These are phyloP conservation scores for Falcaria lacertinaria DNA, from an alignment of 2,888 invertebrate species.

Conservation along the genomic window DNA sequence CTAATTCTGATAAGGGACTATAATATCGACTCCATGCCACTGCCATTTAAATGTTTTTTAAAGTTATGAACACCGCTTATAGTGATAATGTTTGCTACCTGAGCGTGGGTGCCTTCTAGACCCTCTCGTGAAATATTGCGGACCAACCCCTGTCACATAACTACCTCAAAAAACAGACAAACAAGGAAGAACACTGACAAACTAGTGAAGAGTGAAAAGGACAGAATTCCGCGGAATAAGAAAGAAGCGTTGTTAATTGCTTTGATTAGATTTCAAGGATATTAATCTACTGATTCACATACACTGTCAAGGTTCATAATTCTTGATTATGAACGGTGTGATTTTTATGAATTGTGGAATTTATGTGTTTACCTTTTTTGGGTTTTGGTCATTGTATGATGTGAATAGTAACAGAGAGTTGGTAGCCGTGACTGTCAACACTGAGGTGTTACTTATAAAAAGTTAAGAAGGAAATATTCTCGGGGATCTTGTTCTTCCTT, in stretches of 20 bases:
- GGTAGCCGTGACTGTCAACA: conserved; percentile 67
- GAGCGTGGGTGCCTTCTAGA: conserved; percentile 69
- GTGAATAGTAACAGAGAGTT: conserved; percentile 50
- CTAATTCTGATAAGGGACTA: no score
- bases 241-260: conserved; percentile 71
- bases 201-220: conserved; percentile 24
- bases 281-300: conserved; percentile 75
- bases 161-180: conserved; percentile 48
- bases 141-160: conserved; percentile 74
- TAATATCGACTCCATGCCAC: conserved; percentile 28
- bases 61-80: conserved; percentile 62
- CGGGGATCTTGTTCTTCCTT: conserved; percentile 46
- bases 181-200: conserved; percentile 31
- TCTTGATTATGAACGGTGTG: conserved; percentile 68
- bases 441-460: conserved; percentile 44
- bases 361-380: conserved; percentile 67
- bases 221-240: conserved; percentile 28
- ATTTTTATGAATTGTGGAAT: conserved; percentile 49
- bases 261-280: conserved; percentile 78
- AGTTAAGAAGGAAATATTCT: conserved; percentile 68
- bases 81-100: conserved; percentile 78
- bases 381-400: conserved; percentile 60
- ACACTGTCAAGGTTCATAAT: conserved; percentile 69
- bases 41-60: conserved; percentile 36
- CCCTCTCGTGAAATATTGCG: conserved; percentile 69